Conservation (phyloP, 2,113 vertebrate genomes). For the Grus americana region DNA sequence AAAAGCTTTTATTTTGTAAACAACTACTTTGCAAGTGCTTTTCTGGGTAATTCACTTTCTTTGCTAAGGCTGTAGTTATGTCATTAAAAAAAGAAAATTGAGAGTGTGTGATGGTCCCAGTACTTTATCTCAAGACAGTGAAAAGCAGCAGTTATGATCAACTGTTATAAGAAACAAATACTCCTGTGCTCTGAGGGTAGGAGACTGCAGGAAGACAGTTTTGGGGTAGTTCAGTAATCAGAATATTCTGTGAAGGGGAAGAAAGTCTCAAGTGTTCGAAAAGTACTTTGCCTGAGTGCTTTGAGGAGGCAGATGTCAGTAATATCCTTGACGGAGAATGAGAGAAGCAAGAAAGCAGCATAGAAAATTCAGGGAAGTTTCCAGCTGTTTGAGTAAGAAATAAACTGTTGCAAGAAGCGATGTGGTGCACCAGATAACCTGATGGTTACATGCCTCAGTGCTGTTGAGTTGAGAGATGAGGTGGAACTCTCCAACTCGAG, state of each 20-base stretch:
- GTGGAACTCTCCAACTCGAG: not conserved
- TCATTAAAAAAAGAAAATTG: not conserved
- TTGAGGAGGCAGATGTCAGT: not conserved
- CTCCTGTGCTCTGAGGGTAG: not conserved
- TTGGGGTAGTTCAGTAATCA: not conserved
- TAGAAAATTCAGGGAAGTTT: not conserved
- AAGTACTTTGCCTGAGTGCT: not conserved
- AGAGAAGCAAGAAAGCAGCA: not conserved
- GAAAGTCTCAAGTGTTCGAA: not conserved
- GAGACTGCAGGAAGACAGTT: not conserved
- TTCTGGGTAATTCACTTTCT: not conserved
- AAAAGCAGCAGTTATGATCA: not conserved
- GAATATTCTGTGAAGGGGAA: not conserved
- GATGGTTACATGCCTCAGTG: rapidly evolving
- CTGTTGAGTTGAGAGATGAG: not conserved
- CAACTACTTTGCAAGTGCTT: not conserved
- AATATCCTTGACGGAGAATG: not conserved
- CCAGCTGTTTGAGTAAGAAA: not conserved
- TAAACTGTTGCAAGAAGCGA: not conserved
- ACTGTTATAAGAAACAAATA: not conserved
- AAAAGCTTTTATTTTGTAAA: not conserved
- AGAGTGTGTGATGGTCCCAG: not conserved
- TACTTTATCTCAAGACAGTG: not conserved
- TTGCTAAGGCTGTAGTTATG: not conserved
- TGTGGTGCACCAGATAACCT: not conserved